These are phyloP conservation scores for Gryllus longicercus DNA, from an alignment of 2,888 invertebrate genomes.

Conservation along the genomic window DNA sequence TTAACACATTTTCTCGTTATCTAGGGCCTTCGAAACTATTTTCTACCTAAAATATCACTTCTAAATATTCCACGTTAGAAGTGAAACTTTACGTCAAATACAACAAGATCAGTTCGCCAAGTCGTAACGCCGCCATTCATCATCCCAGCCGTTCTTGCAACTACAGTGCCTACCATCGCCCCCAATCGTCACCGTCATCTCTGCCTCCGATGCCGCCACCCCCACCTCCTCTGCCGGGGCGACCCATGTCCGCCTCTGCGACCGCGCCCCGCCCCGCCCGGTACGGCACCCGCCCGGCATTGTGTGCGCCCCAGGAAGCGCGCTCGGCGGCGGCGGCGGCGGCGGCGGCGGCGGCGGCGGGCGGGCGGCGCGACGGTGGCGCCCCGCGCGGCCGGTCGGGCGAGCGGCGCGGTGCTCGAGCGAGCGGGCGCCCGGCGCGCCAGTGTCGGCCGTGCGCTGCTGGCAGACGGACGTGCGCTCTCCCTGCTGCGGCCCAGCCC, in stretches of 20 bases:
- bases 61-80: too few species aligned
- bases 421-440: neutral
- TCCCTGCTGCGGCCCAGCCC: neutral
- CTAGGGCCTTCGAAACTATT: too few species aligned
- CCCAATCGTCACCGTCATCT: too few species aligned
- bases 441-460: slow-evolving; percentile 2
- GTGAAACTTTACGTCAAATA: too few species aligned
- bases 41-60: too few species aligned
- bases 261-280: neutral
- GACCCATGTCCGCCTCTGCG: neutral
- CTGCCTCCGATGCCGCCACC: too few species aligned
- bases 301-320: neutral
- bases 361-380: neutral
- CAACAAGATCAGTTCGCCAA: too few species aligned
- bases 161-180: too few species aligned
- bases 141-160: too few species aligned
- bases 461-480: neutral
- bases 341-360: neutral
- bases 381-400: neutral
- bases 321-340: neutral
- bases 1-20: too few species aligned
- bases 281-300: neutral
- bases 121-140: too few species aligned
- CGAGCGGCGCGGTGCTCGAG: neutral
- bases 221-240: neutral